Evolutionary conservation across 2,797 vertebrate species (phyloP).

Genomic region (Oophaga sylvatica): DNA sequence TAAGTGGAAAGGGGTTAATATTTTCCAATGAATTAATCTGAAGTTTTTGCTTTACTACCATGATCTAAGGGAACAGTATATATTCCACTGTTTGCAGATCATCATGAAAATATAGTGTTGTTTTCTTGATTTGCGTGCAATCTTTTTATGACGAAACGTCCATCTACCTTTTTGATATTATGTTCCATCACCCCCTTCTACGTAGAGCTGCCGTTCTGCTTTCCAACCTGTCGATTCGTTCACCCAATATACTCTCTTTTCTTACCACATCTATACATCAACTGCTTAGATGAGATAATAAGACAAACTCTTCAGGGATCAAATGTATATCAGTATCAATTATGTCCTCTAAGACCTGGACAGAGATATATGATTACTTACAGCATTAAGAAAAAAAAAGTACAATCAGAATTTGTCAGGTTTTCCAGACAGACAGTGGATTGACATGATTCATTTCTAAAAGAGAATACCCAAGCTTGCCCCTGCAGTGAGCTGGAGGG

Average conservation of each 20-base stretch:
- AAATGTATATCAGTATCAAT: constrained; percentile 39
- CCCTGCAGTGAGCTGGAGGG: constrained; percentile 60
- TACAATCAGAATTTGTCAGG: constrained; percentile 23
- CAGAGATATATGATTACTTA: constrained; percentile 30
- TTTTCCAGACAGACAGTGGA: constrained; percentile 46
- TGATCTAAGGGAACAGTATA: neutral
- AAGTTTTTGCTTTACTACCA: neutral
- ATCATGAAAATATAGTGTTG: neutral
- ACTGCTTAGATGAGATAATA: constrained; percentile 21
- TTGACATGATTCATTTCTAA: constrained; percentile 55
- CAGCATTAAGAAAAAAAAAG: constrained; percentile 29
- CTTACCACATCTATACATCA: constrained; percentile 5
- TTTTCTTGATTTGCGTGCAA: neutral
- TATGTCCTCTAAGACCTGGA: constrained; percentile 16
- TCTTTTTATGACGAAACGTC: neutral
- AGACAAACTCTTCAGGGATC: neutral
- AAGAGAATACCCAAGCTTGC: constrained; percentile 49
- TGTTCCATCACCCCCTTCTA: neutral
- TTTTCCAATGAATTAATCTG: neutral
- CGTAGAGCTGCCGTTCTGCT: neutral
- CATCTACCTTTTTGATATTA: neutral
- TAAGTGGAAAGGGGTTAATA: neutral
- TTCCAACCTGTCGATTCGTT: neutral
- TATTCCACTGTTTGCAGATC: neutral
- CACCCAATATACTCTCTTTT: neutral